Evolutionary conservation across 2,113 vertebrate genomes (phyloP), one percentile per base, ranked within the genome.

Genomic region (Nestor notabilis): DNA sequence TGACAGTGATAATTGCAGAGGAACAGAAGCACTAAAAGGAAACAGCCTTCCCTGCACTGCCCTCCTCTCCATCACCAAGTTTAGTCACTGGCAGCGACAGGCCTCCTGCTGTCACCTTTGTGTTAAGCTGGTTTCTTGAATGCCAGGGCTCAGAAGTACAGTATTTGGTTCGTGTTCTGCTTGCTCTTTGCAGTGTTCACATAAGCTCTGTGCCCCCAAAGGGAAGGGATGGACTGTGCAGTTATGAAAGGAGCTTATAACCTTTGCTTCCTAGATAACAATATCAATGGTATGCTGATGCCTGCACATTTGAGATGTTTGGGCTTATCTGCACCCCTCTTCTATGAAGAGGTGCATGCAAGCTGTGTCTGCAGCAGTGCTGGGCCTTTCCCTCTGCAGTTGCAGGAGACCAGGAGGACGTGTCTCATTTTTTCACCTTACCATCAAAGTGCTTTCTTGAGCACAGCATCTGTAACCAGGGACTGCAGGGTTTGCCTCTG

Each of bases 241-340:
- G 1, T 60, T 61, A 29, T 23, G 35, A 70, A 37, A 47, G 79
- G 75, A 56, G 31, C 80, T 91, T 25, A 17, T 13, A 77, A 71
- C 84, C 65, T 89, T 89, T 95, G 76, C 70, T 91, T 74, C 76
- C 80, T 49, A 78, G 89, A 82, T 89, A 91, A 77, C 64, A 33
- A 11, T 25, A 31, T 76, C 43, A 10, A 6, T 35, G 70, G 37
- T 44, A 11, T 77, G 88, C 69, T 60, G 37, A 18, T 47, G 37
- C 24, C 61, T 74, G 56, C 58, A 46, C 18, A 0, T 53, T 61
- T 55, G 11, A 11, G 55, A 14, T 35, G 50, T 43, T 63, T 16
- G 52, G 41, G 25, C 58, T 84, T 55, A 33, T 20, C 70, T 75
- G 31, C 19, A 10, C 50, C n/a, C 41, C 44, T 20, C 8, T 37